Conservation (phyloP, 2,888 invertebrate genomes). For the Nebria salina region DNA sequence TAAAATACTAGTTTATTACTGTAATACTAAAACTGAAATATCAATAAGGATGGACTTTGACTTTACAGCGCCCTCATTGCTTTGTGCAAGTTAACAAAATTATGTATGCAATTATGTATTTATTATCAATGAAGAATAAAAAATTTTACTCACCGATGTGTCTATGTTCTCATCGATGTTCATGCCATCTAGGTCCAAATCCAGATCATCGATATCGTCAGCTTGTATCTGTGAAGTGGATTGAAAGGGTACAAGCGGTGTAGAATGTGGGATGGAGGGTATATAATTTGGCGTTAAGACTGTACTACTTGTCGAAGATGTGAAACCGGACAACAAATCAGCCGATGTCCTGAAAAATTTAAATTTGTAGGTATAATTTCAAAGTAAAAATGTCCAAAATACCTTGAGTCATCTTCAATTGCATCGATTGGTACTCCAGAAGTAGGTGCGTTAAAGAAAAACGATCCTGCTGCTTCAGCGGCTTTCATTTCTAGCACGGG, state of each 20-base stretch:
- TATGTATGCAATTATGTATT: background rate
- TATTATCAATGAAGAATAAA: background rate
- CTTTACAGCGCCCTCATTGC: background rate
- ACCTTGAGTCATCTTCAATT: slow-evolving; percentile 14
- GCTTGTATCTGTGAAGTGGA: slow-evolving; percentile 18
- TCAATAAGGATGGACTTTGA: too few species aligned
- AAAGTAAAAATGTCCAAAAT: too few species aligned
- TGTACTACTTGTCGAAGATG: slow-evolving; percentile 14
- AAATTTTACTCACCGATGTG: slow-evolving; percentile 68
- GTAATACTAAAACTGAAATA: too few species aligned
- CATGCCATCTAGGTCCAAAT: slow-evolving; percentile 84
- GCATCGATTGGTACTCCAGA: slow-evolving; percentile 43
- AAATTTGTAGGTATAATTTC: too few species aligned
- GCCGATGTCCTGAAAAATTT: slow-evolving; percentile 29
- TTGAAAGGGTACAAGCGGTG: background rate
- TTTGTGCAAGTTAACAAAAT: background rate
- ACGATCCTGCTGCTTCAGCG: slow-evolving; percentile 66
- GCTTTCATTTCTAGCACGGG: slow-evolving; percentile 76
- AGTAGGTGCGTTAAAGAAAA: slow-evolving; percentile 56
- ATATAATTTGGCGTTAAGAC: slow-evolving; percentile 45
- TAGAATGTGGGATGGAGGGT: slow-evolving; percentile 38
- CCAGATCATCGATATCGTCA: slow-evolving; percentile 72
- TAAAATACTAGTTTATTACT: too few species aligned
- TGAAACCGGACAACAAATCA: slow-evolving; percentile 49
- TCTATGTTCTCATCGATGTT: slow-evolving; percentile 83